Evolutionary conservation across 2,888 invertebrate genomes (phyloP).

Genomic region (Luperina testacea): DNA sequence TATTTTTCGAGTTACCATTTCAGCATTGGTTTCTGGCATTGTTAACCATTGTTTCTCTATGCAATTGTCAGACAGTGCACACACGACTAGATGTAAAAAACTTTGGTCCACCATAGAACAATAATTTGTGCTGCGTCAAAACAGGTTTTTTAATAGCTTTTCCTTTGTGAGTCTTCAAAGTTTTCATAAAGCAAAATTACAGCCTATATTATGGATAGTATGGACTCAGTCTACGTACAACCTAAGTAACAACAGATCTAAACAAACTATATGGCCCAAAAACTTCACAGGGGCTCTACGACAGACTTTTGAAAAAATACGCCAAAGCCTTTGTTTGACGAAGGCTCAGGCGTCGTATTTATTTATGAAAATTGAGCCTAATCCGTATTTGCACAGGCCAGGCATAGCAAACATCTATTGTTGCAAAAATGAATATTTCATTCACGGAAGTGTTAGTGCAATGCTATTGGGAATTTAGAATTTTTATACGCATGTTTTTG

Average conservation of each 20-base stretch:
- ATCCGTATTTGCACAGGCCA: constrained; percentile 80
- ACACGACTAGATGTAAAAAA: background rate
- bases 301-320: constrained; percentile 57
- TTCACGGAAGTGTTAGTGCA: constrained; percentile 41
- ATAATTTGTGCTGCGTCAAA: background rate
- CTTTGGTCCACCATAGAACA: background rate
- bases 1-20: background rate
- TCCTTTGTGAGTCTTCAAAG: background rate
- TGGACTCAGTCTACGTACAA: background rate
- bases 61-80: too few relatives aligned
- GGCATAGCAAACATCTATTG: constrained; percentile 71
- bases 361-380: constrained; percentile 83
- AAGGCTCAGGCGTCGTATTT: constrained; percentile 74
- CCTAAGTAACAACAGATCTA: background rate
- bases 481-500: background rate
- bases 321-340: constrained; percentile 63
- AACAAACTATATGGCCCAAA: constrained; percentile 5
- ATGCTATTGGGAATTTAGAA: constrained; percentile 31
- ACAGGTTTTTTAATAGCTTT: background rate
- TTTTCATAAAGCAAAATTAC: background rate
- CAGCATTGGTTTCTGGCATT: background rate
- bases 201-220: background rate
- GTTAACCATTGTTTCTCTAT: background rate
- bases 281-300: constrained; percentile 6
- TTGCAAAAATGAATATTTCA: constrained; percentile 75